phyloP scores from a whole-genome alignment of 2,888 invertebrate species.

The Cabera pusaria region DNA sequence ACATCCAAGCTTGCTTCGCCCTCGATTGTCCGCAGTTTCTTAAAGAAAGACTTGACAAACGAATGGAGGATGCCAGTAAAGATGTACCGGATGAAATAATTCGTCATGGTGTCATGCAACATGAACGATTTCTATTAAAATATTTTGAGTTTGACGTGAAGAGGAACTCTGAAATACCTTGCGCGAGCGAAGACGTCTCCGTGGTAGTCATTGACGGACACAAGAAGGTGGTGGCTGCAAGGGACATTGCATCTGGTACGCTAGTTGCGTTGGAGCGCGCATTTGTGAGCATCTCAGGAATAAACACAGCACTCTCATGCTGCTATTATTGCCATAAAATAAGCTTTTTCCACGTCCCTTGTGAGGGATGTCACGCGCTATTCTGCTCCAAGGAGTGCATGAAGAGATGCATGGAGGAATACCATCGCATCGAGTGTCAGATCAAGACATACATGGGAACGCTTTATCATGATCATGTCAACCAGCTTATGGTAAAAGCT shows the following conservation, averaged over 20 bases:
- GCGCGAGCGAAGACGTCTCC: conserved; percentile 11
- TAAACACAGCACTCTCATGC: neutral
- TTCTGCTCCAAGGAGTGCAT: conserved; percentile 15
- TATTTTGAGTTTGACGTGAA: conserved; percentile 4
- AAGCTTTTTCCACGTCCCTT: conserved; percentile 6
- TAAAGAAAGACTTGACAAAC: conserved; percentile 1
- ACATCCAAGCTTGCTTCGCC: neutral
- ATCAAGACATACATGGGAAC: neutral
- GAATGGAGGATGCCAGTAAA: neutral
- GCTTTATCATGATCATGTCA: neutral
- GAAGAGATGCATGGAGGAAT: conserved; percentile 11
- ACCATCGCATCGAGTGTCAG: conserved; percentile 22
- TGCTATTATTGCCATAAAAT: conserved; percentile 20
- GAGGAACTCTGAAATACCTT: conserved; percentile 14
- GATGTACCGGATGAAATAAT: neutral
- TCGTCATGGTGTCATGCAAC: neutral
- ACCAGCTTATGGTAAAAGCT: neutral
- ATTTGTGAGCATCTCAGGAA: conserved; percentile 6
- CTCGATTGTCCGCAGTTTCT: neutral
- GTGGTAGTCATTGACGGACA: conserved; percentile 3
- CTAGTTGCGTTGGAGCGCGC: conserved; percentile 21
- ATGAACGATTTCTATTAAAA: neutral
- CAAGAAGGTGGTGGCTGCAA: conserved; percentile 8
- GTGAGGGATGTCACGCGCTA: conserved; percentile 11
- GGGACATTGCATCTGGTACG: conserved; percentile 10